These are phyloP conservation scores for Caenorhabditis sp. DNA, from an alignment of 2,888 invertebrate species.

Conservation along the genomic window DNA sequence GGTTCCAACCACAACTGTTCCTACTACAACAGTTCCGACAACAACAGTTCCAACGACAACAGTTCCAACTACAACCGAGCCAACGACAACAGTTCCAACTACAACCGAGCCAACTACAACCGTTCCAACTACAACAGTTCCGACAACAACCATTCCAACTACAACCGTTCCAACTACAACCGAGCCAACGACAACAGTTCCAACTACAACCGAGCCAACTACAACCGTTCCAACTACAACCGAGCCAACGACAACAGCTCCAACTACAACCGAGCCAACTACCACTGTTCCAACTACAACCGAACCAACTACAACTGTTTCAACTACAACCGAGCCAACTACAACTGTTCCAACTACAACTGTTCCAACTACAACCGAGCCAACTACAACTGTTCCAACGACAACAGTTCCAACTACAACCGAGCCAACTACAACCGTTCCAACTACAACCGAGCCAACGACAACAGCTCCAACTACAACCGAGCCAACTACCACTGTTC, in stretches of 20 bases:
- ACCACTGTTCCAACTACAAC: constrained; percentile 8
- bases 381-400: neutral
- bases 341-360: constrained; percentile 14
- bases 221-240: constrained; percentile 12
- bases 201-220: constrained; percentile 5
- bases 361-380: neutral
- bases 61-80: constrained; percentile 11
- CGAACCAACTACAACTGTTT: constrained; percentile 11
- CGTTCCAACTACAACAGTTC: constrained; percentile 9
- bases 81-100: constrained; percentile 7
- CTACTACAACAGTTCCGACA: neutral
- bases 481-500: neutral
- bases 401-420: neutral
- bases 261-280: neutral
- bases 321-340: constrained; percentile 10
- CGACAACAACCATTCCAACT: constrained; percentile 10
- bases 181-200: constrained; percentile 2
- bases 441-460: neutral
- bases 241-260: constrained; percentile 11
- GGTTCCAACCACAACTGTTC: constrained; percentile 6
- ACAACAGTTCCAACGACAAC: constrained; percentile 8
- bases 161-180: constrained; percentile 10
- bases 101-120: constrained; percentile 13
- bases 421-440: neutral
- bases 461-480: constrained; percentile 4